Evolutionary conservation across 2,888 invertebrate genomes (phyloP), one percentile per base, ranked within the genome.

Genomic region (Melitaea athalia): DNA sequence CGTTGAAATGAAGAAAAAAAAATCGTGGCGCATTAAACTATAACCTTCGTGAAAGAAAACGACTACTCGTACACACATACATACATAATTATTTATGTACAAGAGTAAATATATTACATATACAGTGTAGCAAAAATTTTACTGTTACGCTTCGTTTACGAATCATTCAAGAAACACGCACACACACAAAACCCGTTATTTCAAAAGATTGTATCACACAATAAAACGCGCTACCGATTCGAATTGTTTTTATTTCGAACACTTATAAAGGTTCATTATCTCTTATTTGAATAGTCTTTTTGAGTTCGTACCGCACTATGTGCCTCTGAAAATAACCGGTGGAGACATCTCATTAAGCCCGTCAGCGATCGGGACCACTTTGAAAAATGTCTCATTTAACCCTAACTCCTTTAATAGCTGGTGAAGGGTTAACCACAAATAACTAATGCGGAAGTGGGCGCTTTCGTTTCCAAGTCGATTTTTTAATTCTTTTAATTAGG

Each of bases 301-400:
- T 72, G 70, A 62, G 64, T 60, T 70, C 69, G 67, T 69, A 55
- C 81, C 81, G 83, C 79, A 81, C 82, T 57, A 42, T 57, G 33
- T 55, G 78, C 78, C 75, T 82, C 91, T 88, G 85, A 89, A 91
- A 92, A 92, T 92, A 92, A 80, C 87, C 82, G 84, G 79, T 84
- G 86, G 85, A 87, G 89, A 91, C 91, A 89, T 90, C 89, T 92
- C 92, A 92, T 92, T 92, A 92, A 87, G 88, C 80, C 81, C 84
- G 90, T 89, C 90, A 89, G 85, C 84, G 84, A 81, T 83, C 78
- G 77, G 69, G 72, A 69, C 69, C 82, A 85, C 88, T 91, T 89
- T 92, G 92, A 92, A 86, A 90, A 91, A 92, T 91, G 89, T 91
- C 88, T 88, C 90, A 88, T 91, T 92, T 92, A 90, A 92, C 91